Conservation (phyloP, 2,113 vertebrate species). For the Tursiops truncatus region DNA sequence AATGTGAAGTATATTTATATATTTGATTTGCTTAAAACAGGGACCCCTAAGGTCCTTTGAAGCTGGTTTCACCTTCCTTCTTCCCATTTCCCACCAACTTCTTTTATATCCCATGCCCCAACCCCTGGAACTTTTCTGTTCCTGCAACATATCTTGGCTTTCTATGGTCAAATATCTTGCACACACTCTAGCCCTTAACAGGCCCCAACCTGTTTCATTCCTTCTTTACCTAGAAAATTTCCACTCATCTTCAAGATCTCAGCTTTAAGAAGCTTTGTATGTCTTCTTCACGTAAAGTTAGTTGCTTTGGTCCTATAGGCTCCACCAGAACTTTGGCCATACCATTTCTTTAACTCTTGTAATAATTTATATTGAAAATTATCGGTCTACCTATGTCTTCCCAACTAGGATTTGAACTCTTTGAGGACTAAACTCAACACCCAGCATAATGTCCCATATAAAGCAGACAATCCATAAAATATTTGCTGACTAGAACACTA, state of each 20-base stretch:
- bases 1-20: neutral
- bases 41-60: neutral
- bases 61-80: neutral
- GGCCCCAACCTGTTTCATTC: neutral
- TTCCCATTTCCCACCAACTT: neutral
- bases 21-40: neutral
- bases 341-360: too few species aligned
- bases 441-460: too few species aligned
- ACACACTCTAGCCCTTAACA: neutral
- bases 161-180: neutral
- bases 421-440: too few species aligned
- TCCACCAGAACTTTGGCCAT: too few species aligned
- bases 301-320: neutral
- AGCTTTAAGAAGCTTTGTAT: neutral
- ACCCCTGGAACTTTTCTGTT: neutral
- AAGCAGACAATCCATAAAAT: neutral
- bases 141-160: neutral
- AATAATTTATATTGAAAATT: too few species aligned
- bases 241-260: neutral
- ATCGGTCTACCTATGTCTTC: too few species aligned
- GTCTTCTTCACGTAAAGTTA: neutral
- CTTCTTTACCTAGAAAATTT: neutral
- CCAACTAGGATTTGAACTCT: too few species aligned
- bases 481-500: neutral
- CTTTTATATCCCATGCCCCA: neutral